Percentiles rank a stretch among this genome's conserved stretches.
Conservation (phyloP, 2,797 vertebrate species). For the Avahi laniger region DNA sequence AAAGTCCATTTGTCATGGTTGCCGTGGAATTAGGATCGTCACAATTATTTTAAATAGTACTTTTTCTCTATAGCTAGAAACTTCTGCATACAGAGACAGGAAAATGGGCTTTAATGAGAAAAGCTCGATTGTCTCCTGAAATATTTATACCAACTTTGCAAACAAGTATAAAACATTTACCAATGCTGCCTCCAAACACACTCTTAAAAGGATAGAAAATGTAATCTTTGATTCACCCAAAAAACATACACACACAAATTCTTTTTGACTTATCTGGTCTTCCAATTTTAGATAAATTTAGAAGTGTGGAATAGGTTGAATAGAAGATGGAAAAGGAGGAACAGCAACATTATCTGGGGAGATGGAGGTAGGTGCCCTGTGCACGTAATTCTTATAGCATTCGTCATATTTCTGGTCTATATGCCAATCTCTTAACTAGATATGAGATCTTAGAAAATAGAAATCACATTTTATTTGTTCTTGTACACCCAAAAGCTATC, state of each 20-base stretch:
- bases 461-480: background rate
- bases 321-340: background rate
- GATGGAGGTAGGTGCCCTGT: background rate
- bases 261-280: background rate
- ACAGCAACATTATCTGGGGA: background rate
- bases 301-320: background rate
- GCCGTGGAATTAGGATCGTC: constrained; percentile 16
- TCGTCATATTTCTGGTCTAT: background rate
- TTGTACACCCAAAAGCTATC: background rate
- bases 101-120: constrained; percentile 46
- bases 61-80: constrained; percentile 32
- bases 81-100: background rate
- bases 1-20: constrained; percentile 14
- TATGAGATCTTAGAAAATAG: background rate
- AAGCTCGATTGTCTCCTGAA: constrained; percentile 53
- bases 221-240: background rate
- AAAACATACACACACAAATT: background rate
- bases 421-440: background rate
- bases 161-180: constrained; percentile 54
- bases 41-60: constrained; percentile 20
- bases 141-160: constrained; percentile 58
- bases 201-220: constrained; percentile 34
- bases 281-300: background rate
- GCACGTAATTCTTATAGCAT: background rate
- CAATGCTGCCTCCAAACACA: background rate